phyloP scores from a whole-genome alignment of 2,113 vertebrate species.

The Eurypyga helias region DNA sequence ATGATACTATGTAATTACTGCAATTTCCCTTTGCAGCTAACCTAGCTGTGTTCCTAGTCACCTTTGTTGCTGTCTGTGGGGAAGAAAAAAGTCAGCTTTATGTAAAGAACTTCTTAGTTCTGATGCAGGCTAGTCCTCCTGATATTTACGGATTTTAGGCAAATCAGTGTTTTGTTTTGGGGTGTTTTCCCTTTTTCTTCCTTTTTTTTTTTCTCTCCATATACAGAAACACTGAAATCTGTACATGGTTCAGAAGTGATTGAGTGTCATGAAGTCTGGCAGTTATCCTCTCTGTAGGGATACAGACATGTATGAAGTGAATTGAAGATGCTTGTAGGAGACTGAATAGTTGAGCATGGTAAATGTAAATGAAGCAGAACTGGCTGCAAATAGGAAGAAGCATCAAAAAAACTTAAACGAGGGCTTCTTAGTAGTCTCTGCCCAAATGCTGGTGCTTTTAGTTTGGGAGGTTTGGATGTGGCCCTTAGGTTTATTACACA shows the following conservation, averaged over 20 bases:
- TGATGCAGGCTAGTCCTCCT: neutral
- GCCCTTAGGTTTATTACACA: neutral
- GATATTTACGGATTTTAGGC: neutral
- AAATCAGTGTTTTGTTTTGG: neutral
- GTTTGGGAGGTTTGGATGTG: neutral
- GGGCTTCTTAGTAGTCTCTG: neutral
- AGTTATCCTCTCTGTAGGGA: neutral
- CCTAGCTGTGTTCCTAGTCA: neutral
- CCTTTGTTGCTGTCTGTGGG: neutral
- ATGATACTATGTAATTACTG: neutral
- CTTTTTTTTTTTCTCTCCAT: rapidly evolving
- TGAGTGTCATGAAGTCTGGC: neutral
- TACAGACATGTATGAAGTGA: neutral
- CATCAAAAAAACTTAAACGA: rapidly evolving
- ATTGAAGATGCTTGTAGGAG: neutral
- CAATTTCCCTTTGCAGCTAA: neutral
- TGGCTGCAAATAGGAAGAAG: neutral
- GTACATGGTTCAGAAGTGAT: neutral
- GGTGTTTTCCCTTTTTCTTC: too few species aligned
- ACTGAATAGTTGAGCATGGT: neutral
- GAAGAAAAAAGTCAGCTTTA: neutral
- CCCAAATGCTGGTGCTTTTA: neutral
- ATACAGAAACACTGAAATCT: neutral
- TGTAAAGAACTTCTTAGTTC: neutral
- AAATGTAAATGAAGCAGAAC: neutral